These are phyloP conservation scores for Melitaea athalia DNA, from an alignment of 2,888 invertebrate species.

Conservation along the genomic window DNA sequence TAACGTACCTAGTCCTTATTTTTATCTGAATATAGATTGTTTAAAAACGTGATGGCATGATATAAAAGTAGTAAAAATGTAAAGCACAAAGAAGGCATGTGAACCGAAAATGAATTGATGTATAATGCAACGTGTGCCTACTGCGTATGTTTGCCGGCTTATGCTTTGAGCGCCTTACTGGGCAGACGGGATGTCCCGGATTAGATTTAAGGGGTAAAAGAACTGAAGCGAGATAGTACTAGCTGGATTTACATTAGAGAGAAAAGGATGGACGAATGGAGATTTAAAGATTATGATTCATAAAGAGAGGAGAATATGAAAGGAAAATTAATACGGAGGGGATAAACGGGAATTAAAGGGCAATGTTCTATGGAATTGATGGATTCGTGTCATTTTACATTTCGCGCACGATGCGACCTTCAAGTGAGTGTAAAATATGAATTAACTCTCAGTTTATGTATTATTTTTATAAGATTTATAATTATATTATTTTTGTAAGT, in stretches of 20 bases:
- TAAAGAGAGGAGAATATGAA: slow-evolving; percentile 79
- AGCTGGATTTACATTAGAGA: slow-evolving; percentile 49
- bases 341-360: slow-evolving; percentile 61
- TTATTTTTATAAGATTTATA: no score
- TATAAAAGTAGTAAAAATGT: neutral
- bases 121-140: slow-evolving; percentile 30
- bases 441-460: neutral
- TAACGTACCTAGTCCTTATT: no score
- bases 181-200: slow-evolving; percentile 77
- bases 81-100: slow-evolving; percentile 14
- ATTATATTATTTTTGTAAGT: no score
- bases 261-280: slow-evolving; percentile 65
- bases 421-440: neutral
- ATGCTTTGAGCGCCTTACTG: slow-evolving; percentile 59
- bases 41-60: no score
- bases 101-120: slow-evolving; percentile 28
- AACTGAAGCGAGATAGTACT: slow-evolving; percentile 64
- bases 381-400: slow-evolving; percentile 5
- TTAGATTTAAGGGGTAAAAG: slow-evolving; percentile 81
- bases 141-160: slow-evolving; percentile 46
- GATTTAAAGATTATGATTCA: slow-evolving; percentile 83
- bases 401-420: slow-evolving; percentile 9
- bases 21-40: no score
- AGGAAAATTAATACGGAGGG: slow-evolving; percentile 79
- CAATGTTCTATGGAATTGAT: slow-evolving; percentile 37